Base-by-base conservation (phyloP, 2,113 vertebrate species). In the Nerophis ophidion region DNA sequence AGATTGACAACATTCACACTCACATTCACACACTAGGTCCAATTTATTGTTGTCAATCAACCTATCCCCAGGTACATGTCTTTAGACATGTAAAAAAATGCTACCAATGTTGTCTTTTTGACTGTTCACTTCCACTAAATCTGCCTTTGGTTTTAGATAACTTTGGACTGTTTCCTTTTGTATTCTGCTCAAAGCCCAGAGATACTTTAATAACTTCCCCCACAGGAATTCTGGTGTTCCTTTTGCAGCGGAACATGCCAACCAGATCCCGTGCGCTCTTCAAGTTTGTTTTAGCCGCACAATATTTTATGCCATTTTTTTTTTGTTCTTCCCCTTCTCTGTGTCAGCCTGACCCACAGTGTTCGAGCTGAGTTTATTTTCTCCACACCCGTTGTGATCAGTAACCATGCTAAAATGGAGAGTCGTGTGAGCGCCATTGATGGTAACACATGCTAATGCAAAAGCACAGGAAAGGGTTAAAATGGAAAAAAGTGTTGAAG, bases 401-500 rank as follows among this genome's bases (percentile, higher is more conserved):
- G 38, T 10, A 9, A 40, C 38, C 1, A 3, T 0, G 38, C 6
- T 40, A 40, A 40, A 40, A 40, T 26, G 26, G 26, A 26, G 26
- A 26, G 26, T 8, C 38, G 3, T 9, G 38, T 9, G 8, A 40
- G 38, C 4, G 38, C 10, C 38, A 9, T 40, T 8, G 5, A 40
- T 9, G 38, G 38, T 40, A 9, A 2, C 38, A 8, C 8, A 9
- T 38, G 34, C 7, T 36, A 5, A 56, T 40, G 36, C 8, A 6
- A 55, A 55, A 58, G 48, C 55, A 62, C 46, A 63, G 74, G 73
- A 72, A 82, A 73, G 75, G 72, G 83, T 84, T 85, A 77, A 83
- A 72, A 76, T 72, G 69, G n/a, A n/a, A 61, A 79, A 60, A 80
- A 74, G 66, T 71, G 72, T 83, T 75, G 53, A 79, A 81, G 66